Percentiles rank a stretch among this genome's conserved stretches.
These are phyloP conservation scores for Odontesthes bonariensis DNA, from an alignment of 2,113 vertebrate genomes.

Conservation along the genomic window DNA sequence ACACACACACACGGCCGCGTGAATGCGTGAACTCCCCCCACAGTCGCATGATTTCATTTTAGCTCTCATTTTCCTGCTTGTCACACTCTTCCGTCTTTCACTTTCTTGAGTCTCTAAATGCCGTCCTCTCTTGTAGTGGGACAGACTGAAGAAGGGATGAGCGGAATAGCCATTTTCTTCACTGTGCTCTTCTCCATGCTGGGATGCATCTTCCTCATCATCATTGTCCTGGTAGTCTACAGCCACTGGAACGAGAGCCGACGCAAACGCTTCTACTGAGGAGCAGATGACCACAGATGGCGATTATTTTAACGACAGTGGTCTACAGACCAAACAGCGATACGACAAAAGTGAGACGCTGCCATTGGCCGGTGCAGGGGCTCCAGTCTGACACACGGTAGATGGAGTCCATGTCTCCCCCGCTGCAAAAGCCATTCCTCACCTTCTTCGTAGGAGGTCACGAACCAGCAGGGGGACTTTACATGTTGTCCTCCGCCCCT, in stretches of 20 bases:
- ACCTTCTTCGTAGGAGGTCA: constrained; percentile 6
- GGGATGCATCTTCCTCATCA: constrained; percentile 90
- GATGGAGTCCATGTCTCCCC: constrained; percentile 16
- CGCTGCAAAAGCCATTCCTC: constrained; percentile 26
- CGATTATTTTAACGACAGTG: background rate
- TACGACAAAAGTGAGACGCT: constrained; percentile 15
- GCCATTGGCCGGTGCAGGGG: constrained; percentile 1
- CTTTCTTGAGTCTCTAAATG: background rate
- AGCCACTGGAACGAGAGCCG: constrained; percentile 95
- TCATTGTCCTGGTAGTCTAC: constrained; percentile 91
- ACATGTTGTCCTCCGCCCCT: background rate
- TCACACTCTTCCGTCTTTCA: background rate
- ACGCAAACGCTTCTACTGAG: constrained; percentile 96
- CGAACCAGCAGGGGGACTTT: constrained; percentile 30
- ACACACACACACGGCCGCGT: background rate
- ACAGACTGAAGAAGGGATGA: constrained; percentile 83
- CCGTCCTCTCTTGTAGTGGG: constrained; percentile 72
- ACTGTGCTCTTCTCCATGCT: constrained; percentile 92
- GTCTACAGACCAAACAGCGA: constrained; percentile 13
- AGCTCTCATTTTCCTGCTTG: background rate
- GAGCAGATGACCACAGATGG: background rate
- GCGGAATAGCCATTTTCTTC: constrained; percentile 90
- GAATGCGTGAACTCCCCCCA: background rate
- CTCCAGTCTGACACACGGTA: constrained; percentile 13
- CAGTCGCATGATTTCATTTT: background rate